Evolutionary conservation across 2,888 invertebrate genomes (phyloP).

Genomic region (Allacma fusca): DNA sequence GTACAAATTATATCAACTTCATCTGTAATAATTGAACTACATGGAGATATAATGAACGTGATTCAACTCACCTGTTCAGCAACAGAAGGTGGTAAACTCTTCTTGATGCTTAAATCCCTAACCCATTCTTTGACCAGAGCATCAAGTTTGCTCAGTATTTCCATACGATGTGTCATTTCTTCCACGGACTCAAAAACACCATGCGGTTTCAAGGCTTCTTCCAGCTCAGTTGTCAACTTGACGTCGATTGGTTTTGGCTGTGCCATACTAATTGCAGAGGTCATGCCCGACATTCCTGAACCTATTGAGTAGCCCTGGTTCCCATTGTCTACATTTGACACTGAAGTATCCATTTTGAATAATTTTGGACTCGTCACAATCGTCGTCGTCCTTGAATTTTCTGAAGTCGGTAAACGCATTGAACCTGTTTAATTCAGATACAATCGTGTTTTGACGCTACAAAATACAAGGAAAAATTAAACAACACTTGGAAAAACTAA

Average conservation of each 20-base stretch:
- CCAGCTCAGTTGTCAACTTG: slow-evolving; percentile 78
- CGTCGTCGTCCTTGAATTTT: slow-evolving; percentile 44
- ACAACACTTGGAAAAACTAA: too few relatives aligned
- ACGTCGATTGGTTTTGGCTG: slow-evolving; percentile 81
- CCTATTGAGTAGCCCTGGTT: background rate
- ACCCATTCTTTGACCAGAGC: slow-evolving; percentile 94
- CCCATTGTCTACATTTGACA: slow-evolving; percentile 5
- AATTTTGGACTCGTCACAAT: slow-evolving; percentile 40
- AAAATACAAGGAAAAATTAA: too few relatives aligned
- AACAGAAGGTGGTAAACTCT: slow-evolving; percentile 90
- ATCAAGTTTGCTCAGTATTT: slow-evolving; percentile 79
- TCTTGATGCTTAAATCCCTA: slow-evolving; percentile 81
- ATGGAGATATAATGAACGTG: background rate
- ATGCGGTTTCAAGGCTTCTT: slow-evolving; percentile 79
- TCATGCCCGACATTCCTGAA: slow-evolving; percentile 75
- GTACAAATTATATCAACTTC: slow-evolving; percentile 48
- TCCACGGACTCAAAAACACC: slow-evolving; percentile 90
- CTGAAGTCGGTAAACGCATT: slow-evolving; percentile 46
- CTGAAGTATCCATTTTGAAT: slow-evolving; percentile 31
- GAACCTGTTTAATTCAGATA: background rate
- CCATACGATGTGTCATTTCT: slow-evolving; percentile 84
- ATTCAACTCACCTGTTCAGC: slow-evolving; percentile 72
- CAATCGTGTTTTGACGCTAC: too few relatives aligned
- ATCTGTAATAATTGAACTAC: background rate
- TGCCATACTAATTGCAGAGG: slow-evolving; percentile 90